Percentiles rank a stretch among this genome's conserved stretches.
phyloP scores from a whole-genome alignment of 2,113 vertebrate genomes.

The Cercocebus atys region DNA sequence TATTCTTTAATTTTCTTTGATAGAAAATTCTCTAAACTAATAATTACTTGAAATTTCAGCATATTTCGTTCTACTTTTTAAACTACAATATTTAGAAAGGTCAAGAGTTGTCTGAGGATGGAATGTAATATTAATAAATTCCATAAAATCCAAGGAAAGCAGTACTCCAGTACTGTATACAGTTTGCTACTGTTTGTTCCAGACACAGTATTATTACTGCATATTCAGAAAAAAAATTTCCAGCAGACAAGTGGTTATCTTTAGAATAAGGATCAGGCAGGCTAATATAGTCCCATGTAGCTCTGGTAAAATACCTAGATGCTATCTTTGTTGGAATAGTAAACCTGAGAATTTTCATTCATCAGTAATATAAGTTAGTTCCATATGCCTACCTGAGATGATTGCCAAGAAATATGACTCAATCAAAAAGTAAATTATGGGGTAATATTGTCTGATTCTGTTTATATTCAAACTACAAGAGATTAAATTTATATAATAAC shows the following conservation, averaged over 20 bases:
- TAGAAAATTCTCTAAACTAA: slow-evolving; percentile 36
- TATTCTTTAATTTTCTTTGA: slow-evolving; percentile 3
- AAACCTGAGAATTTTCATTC: neutral
- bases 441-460: neutral
- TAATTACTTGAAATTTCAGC: slow-evolving; percentile 41
- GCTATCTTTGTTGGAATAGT: neutral
- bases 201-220: slow-evolving; percentile 2
- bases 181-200: slow-evolving; percentile 44
- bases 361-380: neutral
- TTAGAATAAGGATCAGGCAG: neutral
- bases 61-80: slow-evolving; percentile 6
- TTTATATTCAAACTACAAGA: neutral
- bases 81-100: slow-evolving; percentile 34
- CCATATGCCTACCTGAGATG: neutral
- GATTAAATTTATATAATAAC: neutral
- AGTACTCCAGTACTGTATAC: neutral
- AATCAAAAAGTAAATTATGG: neutral
- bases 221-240: slow-evolving; percentile 34
- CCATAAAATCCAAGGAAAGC: neutral
- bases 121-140: slow-evolving; percentile 31
- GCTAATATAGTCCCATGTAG: neutral
- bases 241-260: slow-evolving; percentile 26
- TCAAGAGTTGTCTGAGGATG: neutral
- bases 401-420: slow-evolving; percentile 25
- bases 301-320: slow-evolving; percentile 6